Percentiles rank a stretch among this genome's conserved stretches.
phyloP scores from a whole-genome alignment of 2,113 vertebrate species.

The Ailuropoda melanoleuca region DNA sequence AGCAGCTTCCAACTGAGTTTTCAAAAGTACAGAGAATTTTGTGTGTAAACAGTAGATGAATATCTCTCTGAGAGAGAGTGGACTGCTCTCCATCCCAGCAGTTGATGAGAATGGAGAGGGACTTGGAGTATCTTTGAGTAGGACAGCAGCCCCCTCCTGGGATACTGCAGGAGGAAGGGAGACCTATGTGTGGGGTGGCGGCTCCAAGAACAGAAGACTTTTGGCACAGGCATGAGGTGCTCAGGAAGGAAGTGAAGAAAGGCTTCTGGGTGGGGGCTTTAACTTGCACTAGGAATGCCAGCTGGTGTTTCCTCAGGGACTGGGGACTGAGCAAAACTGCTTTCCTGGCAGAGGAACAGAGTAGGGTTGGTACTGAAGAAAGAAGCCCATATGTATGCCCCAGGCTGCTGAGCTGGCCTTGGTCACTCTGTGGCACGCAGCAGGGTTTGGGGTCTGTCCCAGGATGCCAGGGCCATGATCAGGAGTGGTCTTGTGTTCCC shows the following conservation, averaged over 20 bases:
- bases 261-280: neutral
- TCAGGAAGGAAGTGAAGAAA: neutral
- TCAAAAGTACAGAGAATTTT: neutral
- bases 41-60: neutral
- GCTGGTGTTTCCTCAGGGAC: neutral
- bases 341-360: neutral
- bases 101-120: neutral
- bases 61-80: neutral
- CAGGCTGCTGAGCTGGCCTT: neutral
- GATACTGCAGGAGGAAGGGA: neutral
- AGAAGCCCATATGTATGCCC: neutral
- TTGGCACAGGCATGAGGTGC: neutral
- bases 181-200: neutral
- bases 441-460: neutral
- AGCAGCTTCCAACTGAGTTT: neutral
- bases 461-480: neutral
- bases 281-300: neutral
- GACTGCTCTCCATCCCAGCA: neutral
- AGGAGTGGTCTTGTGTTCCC: neutral
- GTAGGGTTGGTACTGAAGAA: neutral
- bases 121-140: neutral
- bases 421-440: neutral
- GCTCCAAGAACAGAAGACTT: neutral
- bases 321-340: neutral
- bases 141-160: neutral